Conservation (phyloP, 2,113 vertebrate genomes). For the Rhea pennata region DNA sequence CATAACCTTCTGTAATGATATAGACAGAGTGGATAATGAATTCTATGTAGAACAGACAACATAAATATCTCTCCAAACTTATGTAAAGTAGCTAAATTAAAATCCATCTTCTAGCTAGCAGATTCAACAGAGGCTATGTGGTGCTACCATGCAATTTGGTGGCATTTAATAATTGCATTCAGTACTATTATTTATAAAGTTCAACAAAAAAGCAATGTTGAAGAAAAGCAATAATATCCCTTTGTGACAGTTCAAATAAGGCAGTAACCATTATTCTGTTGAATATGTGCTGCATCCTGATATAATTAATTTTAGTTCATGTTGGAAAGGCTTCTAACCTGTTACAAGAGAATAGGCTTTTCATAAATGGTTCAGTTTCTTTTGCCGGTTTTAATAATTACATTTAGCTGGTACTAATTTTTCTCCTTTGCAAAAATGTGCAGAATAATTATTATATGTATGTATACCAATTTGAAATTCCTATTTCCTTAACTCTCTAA, state of each 20-base stretch:
- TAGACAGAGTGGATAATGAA: background rate
- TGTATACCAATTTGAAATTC: conserved; percentile 35
- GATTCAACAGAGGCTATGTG: background rate
- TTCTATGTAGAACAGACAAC: background rate
- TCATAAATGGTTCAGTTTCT: conserved; percentile 28
- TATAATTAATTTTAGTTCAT: conserved; percentile 58
- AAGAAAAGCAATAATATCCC: conserved; percentile 12
- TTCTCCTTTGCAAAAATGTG: conserved; percentile 8
- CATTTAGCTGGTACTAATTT: conserved; percentile 13
- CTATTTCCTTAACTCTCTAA: conserved; percentile 24
- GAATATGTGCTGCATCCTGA: background rate
- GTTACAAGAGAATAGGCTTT: conserved; percentile 44
- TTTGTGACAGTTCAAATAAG: background rate
- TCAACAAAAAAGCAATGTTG: background rate
- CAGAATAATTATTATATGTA: conserved; percentile 12
- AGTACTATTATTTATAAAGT: background rate
- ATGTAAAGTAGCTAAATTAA: background rate
- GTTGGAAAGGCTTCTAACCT: conserved; percentile 45
- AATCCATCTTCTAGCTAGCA: background rate
- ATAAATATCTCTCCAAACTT: background rate
- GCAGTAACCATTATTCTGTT: conserved; percentile 41
- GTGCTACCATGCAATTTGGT: background rate
- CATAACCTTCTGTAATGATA: background rate
- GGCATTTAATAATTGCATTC: background rate
- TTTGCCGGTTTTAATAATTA: conserved; percentile 54